phyloP scores from a whole-genome alignment of 2,888 invertebrate species.

The Dendrolimus houi region DNA sequence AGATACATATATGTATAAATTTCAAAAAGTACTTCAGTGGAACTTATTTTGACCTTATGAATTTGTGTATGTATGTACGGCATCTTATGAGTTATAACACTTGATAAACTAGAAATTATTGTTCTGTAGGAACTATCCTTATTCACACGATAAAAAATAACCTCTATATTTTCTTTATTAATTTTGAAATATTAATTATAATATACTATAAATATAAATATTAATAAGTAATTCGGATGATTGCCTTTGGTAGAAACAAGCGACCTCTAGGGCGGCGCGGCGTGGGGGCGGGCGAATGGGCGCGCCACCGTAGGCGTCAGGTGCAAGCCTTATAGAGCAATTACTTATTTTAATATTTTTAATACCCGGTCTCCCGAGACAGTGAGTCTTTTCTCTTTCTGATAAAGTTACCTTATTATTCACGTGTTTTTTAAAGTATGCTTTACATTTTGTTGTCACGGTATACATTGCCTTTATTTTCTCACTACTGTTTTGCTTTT shows the following conservation, averaged over 20 bases:
- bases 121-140: no score
- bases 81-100: no score
- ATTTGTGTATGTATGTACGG: no score
- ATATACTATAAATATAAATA: slow-evolving; percentile 27
- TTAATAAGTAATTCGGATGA: slow-evolving; percentile 28
- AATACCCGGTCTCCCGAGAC: slow-evolving; percentile 42
- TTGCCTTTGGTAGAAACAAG: slow-evolving; percentile 35
- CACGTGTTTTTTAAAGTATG: slow-evolving; percentile 22
- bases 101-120: no score
- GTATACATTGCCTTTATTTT: no score
- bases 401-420: slow-evolving; percentile 41
- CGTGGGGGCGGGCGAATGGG: slow-evolving; percentile 24
- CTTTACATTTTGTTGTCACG: background rate
- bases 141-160: no score
- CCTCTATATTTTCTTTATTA: slow-evolving; percentile 2
- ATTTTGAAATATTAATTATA: slow-evolving; percentile 9
- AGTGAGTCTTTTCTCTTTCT: slow-evolving; percentile 37
- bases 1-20: no score
- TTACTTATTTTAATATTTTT: slow-evolving; percentile 70
- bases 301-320: slow-evolving; percentile 41
- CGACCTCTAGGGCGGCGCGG: slow-evolving; percentile 24
- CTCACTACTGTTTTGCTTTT: no score
- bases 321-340: slow-evolving; percentile 63
- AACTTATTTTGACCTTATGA: no score
- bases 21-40: no score